Base-by-base conservation (phyloP, 2,797 vertebrate species). In the Neosilurus mollespiculum region DNA sequence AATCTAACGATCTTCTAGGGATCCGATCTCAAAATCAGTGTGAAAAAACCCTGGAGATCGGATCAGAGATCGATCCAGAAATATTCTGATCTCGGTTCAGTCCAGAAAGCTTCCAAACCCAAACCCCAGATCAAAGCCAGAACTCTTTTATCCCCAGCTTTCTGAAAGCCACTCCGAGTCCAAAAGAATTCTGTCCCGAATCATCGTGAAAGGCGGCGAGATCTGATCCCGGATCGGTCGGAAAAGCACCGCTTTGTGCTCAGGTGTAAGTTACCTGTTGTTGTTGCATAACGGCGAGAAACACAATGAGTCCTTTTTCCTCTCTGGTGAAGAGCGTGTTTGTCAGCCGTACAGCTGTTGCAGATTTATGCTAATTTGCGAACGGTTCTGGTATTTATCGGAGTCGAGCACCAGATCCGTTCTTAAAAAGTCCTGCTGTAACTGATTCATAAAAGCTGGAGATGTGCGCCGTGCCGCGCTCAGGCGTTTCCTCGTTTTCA, bases 321-420 rank as follows among this genome's bases (percentile, higher is more conserved):
- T n/a, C 24, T 26, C 24, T 64, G 58, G 64, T 65, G 81, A 82
- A 69, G 59, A 82, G 81, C 20, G 26, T 86, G 82, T 84, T 83
- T 76, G 83, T 81, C 49, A 88, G 73, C 30, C 59, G 65, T 84
- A 81, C 80, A 85, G 65, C 66, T 87, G 85, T 72, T 81, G 81
- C 84, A 84, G 76, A 87, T 88, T 85, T 84, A 83, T 84, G 85
- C 79, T 81, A 85, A 84, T 72, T 82, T 81, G 82, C 26, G 76
- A 82, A 76, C 75, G 78, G 81, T 82, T 43, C 83, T 80, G 81
- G 79, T 83, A 81, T 84, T 87, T 72, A 80, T 83, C 76, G 64
- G 70, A 86, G 81, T 62, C 59, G 84, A 76, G 72, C 77, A 81
- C 72, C 71, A 58, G 53, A 56, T 75, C 80, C 61, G 56, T 85